These are phyloP conservation scores for Cybosia mesomella DNA, from an alignment of 2,888 invertebrate species.

Conservation along the genomic window DNA sequence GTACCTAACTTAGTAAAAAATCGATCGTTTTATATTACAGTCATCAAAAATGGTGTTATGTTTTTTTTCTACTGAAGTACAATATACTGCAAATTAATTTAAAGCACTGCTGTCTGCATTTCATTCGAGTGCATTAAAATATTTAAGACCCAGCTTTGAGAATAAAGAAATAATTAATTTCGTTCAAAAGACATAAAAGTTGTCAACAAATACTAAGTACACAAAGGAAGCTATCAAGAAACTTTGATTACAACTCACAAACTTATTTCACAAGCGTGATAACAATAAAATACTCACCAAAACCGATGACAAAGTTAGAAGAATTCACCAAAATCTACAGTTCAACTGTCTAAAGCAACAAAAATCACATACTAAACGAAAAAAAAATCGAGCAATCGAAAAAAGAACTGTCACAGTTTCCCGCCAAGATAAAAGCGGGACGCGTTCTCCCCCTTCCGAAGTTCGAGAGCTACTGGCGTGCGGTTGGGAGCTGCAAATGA, in stretches of 20 bases:
- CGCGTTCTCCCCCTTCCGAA: slow-evolving; percentile 57
- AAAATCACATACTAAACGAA: slow-evolving; percentile 34
- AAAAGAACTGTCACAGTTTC: slow-evolving; percentile 66
- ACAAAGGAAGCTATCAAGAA: slow-evolving; percentile 30
- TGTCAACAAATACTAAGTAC: slow-evolving; percentile 40
- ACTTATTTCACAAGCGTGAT: slow-evolving; percentile 41
- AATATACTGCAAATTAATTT: slow-evolving; percentile 1
- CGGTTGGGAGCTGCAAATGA: slow-evolving; percentile 66
- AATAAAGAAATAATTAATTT: slow-evolving; percentile 40
- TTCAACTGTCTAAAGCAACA: slow-evolving; percentile 23
- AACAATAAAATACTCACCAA: slow-evolving; percentile 39
- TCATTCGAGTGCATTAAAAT: neutral
- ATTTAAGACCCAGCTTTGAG: slow-evolving; percentile 4
- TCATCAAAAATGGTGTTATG: neutral
- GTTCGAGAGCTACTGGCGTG: slow-evolving; percentile 67
- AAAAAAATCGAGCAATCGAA: slow-evolving; percentile 51
- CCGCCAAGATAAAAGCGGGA: slow-evolving; percentile 51
- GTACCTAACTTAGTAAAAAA: neutral
- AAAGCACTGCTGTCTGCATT: slow-evolving; percentile 13
- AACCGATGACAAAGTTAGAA: slow-evolving; percentile 24
- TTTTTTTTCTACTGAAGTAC: neutral
- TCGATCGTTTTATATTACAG: neutral
- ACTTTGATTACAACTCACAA: slow-evolving; percentile 48
- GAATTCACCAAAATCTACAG: slow-evolving; percentile 25
- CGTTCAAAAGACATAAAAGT: slow-evolving; percentile 40